Percentiles rank a stretch among this genome's conserved stretches.
Conservation (phyloP, 1,140 invertebrate genomes). For the Drosophila navojoa region DNA sequence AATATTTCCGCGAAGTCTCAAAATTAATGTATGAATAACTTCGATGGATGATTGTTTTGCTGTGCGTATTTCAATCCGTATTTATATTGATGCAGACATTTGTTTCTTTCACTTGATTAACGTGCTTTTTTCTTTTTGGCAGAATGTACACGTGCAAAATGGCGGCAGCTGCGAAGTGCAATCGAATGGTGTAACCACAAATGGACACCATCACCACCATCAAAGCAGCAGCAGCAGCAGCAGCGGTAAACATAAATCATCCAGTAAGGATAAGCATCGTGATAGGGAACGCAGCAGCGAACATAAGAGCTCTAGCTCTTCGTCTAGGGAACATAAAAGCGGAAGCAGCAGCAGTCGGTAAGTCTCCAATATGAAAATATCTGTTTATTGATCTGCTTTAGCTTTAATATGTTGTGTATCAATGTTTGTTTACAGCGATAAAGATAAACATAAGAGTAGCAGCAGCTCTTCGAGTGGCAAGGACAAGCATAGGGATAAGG, state of each 20-base stretch:
- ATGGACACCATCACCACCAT: constrained; percentile 85
- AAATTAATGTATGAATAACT: background rate
- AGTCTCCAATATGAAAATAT: constrained; percentile 37
- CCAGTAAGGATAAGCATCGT: constrained; percentile 85
- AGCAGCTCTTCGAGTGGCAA: constrained; percentile 69
- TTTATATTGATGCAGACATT: background rate
- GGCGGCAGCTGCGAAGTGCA: constrained; percentile 72
- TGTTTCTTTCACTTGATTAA: background rate
- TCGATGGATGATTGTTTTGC: background rate
- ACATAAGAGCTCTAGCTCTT: constrained; percentile 83
- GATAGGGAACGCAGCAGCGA: constrained; percentile 82
- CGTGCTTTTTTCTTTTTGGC: background rate
- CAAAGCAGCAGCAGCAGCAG: constrained; percentile 85
- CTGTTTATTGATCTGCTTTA: background rate
- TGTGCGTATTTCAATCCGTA: background rate
- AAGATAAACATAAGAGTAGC: constrained; percentile 84
- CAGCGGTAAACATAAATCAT: constrained; percentile 87
- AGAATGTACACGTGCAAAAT: constrained; percentile 79
- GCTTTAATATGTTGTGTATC: background rate
- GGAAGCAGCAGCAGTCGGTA: constrained; percentile 83
- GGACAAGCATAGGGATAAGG: constrained; percentile 78
- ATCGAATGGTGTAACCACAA: constrained; percentile 84
- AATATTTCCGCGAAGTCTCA: too few relatives aligned
- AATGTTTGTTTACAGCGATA: constrained; percentile 57
- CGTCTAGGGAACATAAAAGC: constrained; percentile 83